These are phyloP conservation scores for Chromobotia macracanthus DNA, from an alignment of 2,797 vertebrate species.

Conservation along the genomic window DNA sequence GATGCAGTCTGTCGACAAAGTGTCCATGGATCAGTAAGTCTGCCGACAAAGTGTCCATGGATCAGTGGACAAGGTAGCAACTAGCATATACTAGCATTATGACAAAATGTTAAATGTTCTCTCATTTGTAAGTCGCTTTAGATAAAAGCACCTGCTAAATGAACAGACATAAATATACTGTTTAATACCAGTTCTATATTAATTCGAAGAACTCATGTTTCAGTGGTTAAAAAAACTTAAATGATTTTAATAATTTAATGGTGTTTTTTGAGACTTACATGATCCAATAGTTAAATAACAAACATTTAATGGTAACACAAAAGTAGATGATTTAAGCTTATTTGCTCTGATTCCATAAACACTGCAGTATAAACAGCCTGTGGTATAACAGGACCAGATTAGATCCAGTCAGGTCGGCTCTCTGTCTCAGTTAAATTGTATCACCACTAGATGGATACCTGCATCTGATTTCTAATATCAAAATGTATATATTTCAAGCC, in stretches of 20 bases:
- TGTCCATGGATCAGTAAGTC: conserved; percentile 24
- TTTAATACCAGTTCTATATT: conserved; percentile 7
- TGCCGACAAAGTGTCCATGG: conserved; percentile 22
- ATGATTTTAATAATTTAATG: too few species aligned
- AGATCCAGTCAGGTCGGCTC: neutral
- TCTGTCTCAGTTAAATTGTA: conserved; percentile 61
- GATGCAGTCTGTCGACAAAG: conserved; percentile 15
- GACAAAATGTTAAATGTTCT: too few species aligned
- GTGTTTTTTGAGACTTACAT: too few species aligned
- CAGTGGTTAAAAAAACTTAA: conserved; percentile 1
- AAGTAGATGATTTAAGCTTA: too few species aligned
- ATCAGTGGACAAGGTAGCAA: neutral
- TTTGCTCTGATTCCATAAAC: neutral
- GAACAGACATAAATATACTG: neutral
- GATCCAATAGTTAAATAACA: neutral
- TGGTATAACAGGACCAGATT: neutral
- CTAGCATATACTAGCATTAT: neutral
- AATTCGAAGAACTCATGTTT: neutral
- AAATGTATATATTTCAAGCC: conserved; percentile 34
- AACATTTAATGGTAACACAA: neutral
- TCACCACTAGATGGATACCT: conserved; percentile 78
- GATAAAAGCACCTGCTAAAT: too few species aligned
- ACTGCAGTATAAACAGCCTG: neutral
- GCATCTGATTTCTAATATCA: conserved; percentile 40
- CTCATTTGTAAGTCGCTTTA: too few species aligned